These are phyloP conservation scores for Lepeophtheirus nordmannii DNA, from an alignment of 2,888 invertebrate genomes.

Conservation along the genomic window DNA sequence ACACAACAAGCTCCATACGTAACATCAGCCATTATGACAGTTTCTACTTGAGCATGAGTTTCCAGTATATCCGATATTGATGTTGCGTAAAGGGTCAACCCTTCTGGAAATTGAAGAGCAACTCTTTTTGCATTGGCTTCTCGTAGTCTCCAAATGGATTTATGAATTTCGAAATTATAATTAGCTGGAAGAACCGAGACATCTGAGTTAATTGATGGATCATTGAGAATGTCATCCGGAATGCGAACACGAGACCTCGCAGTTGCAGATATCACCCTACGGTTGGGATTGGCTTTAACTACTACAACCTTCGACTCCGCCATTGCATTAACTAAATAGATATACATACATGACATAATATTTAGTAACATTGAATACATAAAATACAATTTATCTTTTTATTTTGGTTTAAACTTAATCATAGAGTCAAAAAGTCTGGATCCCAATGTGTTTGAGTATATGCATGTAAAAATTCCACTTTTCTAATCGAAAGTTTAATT, in stretches of 20 bases:
- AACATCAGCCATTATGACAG: conserved; percentile 94
- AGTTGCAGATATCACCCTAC: conserved; percentile 24
- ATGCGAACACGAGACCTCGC: conserved; percentile 54
- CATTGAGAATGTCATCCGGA: conserved; percentile 58
- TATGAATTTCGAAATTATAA: conserved; percentile 95
- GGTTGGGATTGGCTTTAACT: conserved; percentile 11
- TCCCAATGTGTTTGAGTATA: not conserved
- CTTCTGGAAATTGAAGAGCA: conserved; percentile 94
- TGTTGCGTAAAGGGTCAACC: conserved; percentile 57
- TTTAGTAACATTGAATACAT: not conserved
- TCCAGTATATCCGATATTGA: conserved; percentile 84
- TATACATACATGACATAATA: not conserved
- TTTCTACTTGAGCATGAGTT: conserved; percentile 59
- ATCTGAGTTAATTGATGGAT: conserved; percentile 54
- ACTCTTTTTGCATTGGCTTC: conserved; percentile 69
- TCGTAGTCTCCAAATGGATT: conserved; percentile 89
- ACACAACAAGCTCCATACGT: conserved; percentile 98
- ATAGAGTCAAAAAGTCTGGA: not conserved
- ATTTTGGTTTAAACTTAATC: not conserved
- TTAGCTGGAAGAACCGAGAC: conserved; percentile 66
- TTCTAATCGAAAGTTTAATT: not conserved
- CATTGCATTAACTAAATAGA: not conserved
- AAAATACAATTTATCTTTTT: not conserved
- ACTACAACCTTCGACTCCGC: not conserved
- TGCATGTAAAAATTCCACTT: not conserved